Evolutionary conservation across 2,888 invertebrate species (phyloP).

Genomic region (Drosophila nigritarsus): DNA sequence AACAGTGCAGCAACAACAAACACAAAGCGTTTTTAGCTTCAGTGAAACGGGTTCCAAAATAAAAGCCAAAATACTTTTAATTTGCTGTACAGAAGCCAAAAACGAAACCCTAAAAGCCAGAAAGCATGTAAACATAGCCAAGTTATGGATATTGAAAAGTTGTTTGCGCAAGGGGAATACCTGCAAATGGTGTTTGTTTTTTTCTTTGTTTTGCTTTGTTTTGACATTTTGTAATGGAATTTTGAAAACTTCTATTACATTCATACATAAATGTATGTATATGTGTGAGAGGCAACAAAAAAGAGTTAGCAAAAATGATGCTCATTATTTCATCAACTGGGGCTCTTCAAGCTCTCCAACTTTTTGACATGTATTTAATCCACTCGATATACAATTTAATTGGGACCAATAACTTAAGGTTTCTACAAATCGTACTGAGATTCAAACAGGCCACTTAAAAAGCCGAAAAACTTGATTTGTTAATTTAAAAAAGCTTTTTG

Average conservation of each 20-base stretch:
- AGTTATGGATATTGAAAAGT: neutral
- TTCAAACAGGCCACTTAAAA: slow-evolving; percentile 6
- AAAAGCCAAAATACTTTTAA: slow-evolving; percentile 27
- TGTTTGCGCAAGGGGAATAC: neutral
- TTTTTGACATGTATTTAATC: neutral
- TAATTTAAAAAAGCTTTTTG: slow-evolving; percentile 9
- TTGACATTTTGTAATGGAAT: neutral
- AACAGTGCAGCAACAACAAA: slow-evolving; percentile 17
- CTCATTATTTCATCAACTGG: neutral
- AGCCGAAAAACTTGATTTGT: slow-evolving; percentile 37
- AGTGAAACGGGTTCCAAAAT: slow-evolving; percentile 34
- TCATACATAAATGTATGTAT: neutral
- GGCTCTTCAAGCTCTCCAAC: neutral
- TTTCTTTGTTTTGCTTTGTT: neutral
- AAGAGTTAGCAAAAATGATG: neutral
- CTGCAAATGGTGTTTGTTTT: neutral
- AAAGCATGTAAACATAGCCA: slow-evolving; percentile 2
- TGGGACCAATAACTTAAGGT: neutral
- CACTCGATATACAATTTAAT: neutral
- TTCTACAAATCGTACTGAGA: neutral
- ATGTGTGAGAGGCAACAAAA: neutral
- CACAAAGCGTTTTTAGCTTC: slow-evolving; percentile 8
- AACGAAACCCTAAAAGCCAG: slow-evolving; percentile 12
- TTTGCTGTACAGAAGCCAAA: slow-evolving; percentile 25
- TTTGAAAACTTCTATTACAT: neutral